These are phyloP conservation scores for Mystacornis crossleyi DNA, from an alignment of 2,113 vertebrate genomes.

Conservation along the genomic window DNA sequence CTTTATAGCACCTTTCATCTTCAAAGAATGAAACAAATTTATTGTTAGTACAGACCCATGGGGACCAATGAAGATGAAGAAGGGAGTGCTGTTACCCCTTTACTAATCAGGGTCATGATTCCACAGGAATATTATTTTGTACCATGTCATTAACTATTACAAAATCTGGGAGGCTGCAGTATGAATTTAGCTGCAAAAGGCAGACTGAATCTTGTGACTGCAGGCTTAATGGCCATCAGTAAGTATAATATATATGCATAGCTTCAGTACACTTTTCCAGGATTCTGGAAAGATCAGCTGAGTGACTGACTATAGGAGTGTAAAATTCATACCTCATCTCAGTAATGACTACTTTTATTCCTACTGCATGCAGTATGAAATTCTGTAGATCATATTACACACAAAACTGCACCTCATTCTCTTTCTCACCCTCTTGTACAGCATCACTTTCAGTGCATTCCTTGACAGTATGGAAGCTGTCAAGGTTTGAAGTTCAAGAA, in stretches of 20 bases:
- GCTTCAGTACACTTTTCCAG: conserved; percentile 16
- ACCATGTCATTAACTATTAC: conserved; percentile 20
- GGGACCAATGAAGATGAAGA: conserved; percentile 3
- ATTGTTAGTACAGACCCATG: neutral
- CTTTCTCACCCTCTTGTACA: neutral
- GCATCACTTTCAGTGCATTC: neutral
- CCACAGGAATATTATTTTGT: conserved; percentile 25
- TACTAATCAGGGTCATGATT: conserved; percentile 22
- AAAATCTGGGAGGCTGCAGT: neutral
- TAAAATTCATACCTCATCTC: conserved; percentile 35
- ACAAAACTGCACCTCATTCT: neutral
- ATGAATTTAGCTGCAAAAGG: conserved; percentile 7
- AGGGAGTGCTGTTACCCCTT: neutral
- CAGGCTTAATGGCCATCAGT: conserved; percentile 14
- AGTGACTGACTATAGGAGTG: conserved; percentile 1
- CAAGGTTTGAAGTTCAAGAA: neutral
- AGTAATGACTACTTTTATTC: neutral
- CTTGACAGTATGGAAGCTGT: neutral
- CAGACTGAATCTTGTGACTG: conserved; percentile 34
- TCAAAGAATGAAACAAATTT: conserved; percentile 46
- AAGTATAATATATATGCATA: conserved; percentile 42
- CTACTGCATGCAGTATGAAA: neutral
- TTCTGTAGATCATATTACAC: neutral
- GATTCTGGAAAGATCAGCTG: conserved; percentile 47
- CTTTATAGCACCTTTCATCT: conserved; percentile 36